Percentiles rank a stretch among this genome's conserved stretches.
These are phyloP conservation scores for Arizona elegans DNA, from an alignment of 2,113 vertebrate species.

Conservation along the genomic window DNA sequence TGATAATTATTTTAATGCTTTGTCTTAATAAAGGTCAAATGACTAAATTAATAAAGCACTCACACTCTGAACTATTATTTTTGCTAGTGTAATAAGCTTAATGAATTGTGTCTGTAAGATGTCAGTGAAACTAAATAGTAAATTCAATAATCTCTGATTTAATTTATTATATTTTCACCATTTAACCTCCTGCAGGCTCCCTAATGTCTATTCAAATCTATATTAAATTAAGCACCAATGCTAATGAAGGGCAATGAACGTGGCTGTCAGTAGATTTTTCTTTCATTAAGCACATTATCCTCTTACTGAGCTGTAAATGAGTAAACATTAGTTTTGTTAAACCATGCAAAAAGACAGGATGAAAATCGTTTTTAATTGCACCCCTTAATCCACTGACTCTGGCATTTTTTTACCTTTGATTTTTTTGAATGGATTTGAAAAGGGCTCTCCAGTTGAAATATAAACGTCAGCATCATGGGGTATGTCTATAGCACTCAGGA, in stretches of 20 bases:
- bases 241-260: conserved; percentile 86
- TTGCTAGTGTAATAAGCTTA: conserved; percentile 67
- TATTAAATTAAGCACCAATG: conserved; percentile 86
- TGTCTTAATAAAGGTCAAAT: conserved; percentile 55
- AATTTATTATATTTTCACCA: conserved; percentile 81
- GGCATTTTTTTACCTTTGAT: conserved; percentile 65
- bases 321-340: conserved; percentile 84
- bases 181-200: conserved; percentile 85
- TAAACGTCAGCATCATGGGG: conserved; percentile 62
- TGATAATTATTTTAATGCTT: conserved; percentile 44
- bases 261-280: conserved; percentile 84
- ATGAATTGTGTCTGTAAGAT: conserved; percentile 77
- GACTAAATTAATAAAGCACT: conserved; percentile 55
- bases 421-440: conserved; percentile 65
- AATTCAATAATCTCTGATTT: conserved; percentile 83
- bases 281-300: conserved; percentile 88
- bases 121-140: conserved; percentile 80
- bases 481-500: conserved; percentile 59
- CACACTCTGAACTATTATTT: conserved; percentile 60
- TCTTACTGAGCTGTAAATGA: conserved; percentile 82
- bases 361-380: conserved; percentile 73
- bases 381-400: conserved; percentile 61
- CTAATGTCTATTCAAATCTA: conserved; percentile 86
- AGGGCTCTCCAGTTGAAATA: conserved; percentile 65
- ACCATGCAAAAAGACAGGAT: conserved; percentile 75